Base-by-base conservation (phyloP, 2,888 invertebrate species). In the Drosophila robusta region DNA sequence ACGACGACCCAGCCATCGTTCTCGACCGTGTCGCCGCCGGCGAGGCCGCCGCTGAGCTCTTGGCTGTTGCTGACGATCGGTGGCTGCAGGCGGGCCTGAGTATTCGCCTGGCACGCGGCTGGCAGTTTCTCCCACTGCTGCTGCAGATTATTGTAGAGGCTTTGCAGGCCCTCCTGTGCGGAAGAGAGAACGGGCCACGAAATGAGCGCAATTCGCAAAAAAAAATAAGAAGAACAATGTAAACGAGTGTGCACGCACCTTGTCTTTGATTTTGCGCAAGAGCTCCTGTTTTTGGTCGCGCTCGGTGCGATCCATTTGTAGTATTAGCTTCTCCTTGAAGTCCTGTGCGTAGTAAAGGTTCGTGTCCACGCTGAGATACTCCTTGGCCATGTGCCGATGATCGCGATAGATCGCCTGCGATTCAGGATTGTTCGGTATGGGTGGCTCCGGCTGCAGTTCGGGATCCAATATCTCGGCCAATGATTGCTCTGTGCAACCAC, bases 351-450 rank as follows among this genome's bases (percentile, higher is more conserved):
- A 95, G 38, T 96, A 96, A 69, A 97, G 93, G 93, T 98, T 97
- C 38, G 97, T 97, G 93, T 97, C 97, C 80, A 97, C 96, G 92
- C 96, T 96, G 63, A 98, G 94, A 93, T 97, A 98, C 92, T 98
- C 97, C 92, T 97, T 95, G 62, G 97, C 97, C 78, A 98, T 93
- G 92, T 96, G 94, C 90, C 96, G 96, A 91, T 98, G 98, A 87
- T 98, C 96, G 77, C 97, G 95, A 90, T 96, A 98, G 87, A 98
- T 96, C 76, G 95, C 94, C 91, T 96, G 94, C 55, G 98, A 98
- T 91, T 96, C 95, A 16, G 95, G 94, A 89, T 95, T 95, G 85
- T 93, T 94, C 80, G 95, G 94, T 93, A 97, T 96, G 14, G 98
- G 98, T 39, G 96, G 95, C 68, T 87, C 95, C 3, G 98, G 98